Conservation (phyloP, 2,113 vertebrate species). For the Orcinus orca region DNA sequence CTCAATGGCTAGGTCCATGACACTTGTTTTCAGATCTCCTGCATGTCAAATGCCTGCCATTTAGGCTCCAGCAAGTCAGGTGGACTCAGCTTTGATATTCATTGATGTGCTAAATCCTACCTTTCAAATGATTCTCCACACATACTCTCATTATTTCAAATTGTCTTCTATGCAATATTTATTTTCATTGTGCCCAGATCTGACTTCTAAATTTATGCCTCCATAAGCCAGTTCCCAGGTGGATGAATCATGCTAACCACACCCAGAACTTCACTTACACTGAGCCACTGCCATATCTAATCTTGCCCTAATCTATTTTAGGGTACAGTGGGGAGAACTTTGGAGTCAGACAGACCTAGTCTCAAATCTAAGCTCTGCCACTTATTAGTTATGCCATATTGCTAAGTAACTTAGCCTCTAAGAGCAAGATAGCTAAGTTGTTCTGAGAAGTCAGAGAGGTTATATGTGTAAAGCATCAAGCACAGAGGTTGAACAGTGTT, state of each 20-base stretch:
- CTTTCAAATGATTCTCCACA: slow-evolving; percentile 7
- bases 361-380: slow-evolving; percentile 11
- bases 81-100: background rate
- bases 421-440: background rate
- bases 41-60: background rate
- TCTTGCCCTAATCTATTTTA: slow-evolving; percentile 38
- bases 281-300: background rate
- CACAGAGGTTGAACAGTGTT: background rate
- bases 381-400: background rate
- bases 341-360: background rate
- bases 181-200: background rate
- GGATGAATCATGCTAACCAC: background rate
- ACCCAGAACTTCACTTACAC: background rate
- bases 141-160: background rate
- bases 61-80: background rate
- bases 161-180: background rate
- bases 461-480: background rate
- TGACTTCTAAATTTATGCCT: slow-evolving; percentile 7
- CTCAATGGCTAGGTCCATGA: background rate
- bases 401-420: slow-evolving; percentile 15
- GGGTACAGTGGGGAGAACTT: background rate
- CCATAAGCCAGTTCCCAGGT: background rate
- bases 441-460: background rate
- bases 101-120: background rate
- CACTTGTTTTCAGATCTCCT: background rate